Base-by-base conservation (phyloP, 2,113 vertebrate genomes). In the Notarius quadriscutis region DNA sequence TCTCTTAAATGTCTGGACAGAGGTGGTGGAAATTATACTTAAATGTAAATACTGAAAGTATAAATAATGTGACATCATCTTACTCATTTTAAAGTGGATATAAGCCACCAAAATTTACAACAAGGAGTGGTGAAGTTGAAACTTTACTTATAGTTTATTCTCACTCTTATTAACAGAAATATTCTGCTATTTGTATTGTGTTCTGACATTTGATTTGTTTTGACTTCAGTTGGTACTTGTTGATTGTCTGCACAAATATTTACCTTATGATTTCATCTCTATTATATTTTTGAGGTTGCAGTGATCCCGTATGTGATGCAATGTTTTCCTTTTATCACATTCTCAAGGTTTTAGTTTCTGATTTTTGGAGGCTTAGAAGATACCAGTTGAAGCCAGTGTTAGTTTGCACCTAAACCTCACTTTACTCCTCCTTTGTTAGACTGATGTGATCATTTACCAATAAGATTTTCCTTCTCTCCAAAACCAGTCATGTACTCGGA, bases 401-500 rank as follows among this genome's bases (percentile, higher is more conserved):
- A 41, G 41, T 41, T 41, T 41, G 41, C 41, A 4, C 41, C 41
- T 41, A 41, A 25, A 20, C 20, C 10, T 50, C 4, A 25, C 4
- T 50, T 51, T 14, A 75, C 48, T 75, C 4, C 2, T 51, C 50
- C 71, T 20, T 74, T 22, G 71, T 67, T 67, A 67, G 2, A 67
- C 0, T 67, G 9, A 27, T 34, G 30, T 25, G 1, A 77, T 75
- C 74, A 51, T 50, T n/a, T 77, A 22, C 8, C 5, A 41, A 74
- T 15, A 22, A 15, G 12, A 5, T 8, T 17, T 18, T 74, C 34
- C 18, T 20, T 48, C 34, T 10, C 10, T 48, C 18, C 34, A 74
- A 48, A 48, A 77, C 67, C 97, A 96, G 97, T 41, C 2, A 74
- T 22, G 50, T 30, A 18, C 34, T 74, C 18, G 67, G 34, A 34